Evolutionary conservation across 2,797 vertebrate genomes (phyloP), one percentile per base, ranked within the genome.

Genomic region (Heterohyrax brucei): DNA sequence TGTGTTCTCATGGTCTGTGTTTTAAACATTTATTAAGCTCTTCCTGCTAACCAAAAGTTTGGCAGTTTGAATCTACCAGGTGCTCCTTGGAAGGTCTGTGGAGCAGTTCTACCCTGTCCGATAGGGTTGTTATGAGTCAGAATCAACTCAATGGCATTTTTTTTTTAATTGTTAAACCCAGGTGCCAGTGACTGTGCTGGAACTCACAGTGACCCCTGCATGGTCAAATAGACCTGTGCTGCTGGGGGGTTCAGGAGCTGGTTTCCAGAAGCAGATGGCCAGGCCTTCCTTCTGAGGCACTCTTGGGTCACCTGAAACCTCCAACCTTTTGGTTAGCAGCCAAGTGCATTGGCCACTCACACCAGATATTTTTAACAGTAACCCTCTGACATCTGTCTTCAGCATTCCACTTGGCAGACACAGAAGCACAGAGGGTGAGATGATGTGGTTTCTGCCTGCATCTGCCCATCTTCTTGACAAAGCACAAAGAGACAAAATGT

Each of bases 381-480:
- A 22, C 21, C n/a, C 0, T 68, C 66, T 68, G 24, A 68, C 53
- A 22, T 44, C 16, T 53, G 8, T 24, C 30, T 12, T 33, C 28
- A 39, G 48, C n/a, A 14, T 33, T 59, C 24, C 30, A 61, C 46
- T 9, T 64, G 84, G 28, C 44, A 56, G 44, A 21, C 3, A 0
- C 10, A 39, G 46, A 84, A 33, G 13, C 22, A n/a, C 5, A 33
- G 13, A 18, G 12, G 18, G 10, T n/a, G 7, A 21, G 56, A 10
- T 6, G 59, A n/a, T 0, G 0, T 64, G 73, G 16, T 44, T 14
- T 50, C 80, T 1, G 0, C 53, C 28, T 77, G 26, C 53, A 28
- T 5, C 79, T 72, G 14, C 14, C 1, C 10, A 39, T 3, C 39
- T 39, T 39, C 39, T 39, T 39, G 39, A 39, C 39, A 39, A 39